Percentiles rank a stretch among this genome's conserved stretches.
These are phyloP conservation scores for Aix galericulata DNA, from an alignment of 2,113 vertebrate genomes.

Conservation along the genomic window DNA sequence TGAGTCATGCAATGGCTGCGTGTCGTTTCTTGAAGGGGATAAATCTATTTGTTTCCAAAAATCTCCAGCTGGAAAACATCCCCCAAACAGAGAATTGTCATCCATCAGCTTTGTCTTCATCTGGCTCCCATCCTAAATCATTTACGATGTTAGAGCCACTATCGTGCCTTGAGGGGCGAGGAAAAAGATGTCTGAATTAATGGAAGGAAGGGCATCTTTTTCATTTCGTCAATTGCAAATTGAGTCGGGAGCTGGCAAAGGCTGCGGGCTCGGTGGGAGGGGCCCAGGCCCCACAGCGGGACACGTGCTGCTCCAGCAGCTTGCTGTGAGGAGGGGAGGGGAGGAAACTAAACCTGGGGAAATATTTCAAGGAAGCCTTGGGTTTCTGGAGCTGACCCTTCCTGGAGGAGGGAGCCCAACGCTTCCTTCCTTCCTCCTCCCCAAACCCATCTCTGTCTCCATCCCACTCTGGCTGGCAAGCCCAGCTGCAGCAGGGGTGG, in stretches of 20 bases:
- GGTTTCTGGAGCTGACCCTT: background rate
- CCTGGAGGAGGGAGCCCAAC: background rate
- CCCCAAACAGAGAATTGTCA: background rate
- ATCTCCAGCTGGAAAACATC: constrained; percentile 8
- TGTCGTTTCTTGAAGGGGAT: background rate
- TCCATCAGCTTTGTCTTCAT: constrained; percentile 32
- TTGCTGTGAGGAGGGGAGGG: background rate
- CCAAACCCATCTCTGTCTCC: background rate
- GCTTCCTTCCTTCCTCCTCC: background rate
- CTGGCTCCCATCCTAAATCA: background rate
- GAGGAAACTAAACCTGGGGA: background rate
- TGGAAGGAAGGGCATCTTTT: background rate
- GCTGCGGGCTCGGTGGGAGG: fast-evolving
- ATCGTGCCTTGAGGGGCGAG: background rate
- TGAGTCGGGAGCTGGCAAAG: background rate
- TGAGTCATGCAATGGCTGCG: background rate
- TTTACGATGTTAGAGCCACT: background rate
- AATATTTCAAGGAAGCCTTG: background rate
- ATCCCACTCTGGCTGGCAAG: fast-evolving
- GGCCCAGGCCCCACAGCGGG: background rate
- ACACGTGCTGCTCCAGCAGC: background rate
- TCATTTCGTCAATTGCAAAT: background rate
- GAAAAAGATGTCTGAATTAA: background rate
- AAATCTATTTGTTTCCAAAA: constrained; percentile 41
- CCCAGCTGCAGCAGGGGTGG: background rate